Conservation (phyloP, 2,113 vertebrate species). For the Dolichallabes microphthalmus region DNA sequence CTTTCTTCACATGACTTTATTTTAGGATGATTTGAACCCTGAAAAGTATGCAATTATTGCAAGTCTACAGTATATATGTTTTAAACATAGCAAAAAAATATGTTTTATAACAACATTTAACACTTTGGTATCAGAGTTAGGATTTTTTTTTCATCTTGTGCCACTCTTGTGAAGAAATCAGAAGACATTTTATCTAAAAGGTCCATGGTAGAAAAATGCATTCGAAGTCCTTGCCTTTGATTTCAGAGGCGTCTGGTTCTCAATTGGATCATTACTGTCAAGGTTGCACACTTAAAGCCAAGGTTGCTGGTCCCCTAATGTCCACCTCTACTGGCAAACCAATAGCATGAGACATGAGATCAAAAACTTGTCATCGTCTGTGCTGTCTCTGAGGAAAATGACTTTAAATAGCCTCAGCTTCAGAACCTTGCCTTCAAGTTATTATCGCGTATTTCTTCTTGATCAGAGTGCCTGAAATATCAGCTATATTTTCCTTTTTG, state of each 20-base stretch:
- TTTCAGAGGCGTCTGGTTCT: constrained; percentile 44
- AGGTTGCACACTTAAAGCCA: constrained; percentile 29
- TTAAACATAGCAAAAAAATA: not conserved
- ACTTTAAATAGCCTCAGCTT: constrained; percentile 25
- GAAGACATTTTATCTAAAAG: constrained; percentile 20
- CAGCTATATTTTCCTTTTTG: constrained; percentile 58
- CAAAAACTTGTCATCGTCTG: constrained; percentile 6
- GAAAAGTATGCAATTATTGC: not conserved
- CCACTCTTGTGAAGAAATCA: constrained; percentile 28
- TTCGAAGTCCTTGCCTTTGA: constrained; percentile 40
- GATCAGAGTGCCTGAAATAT: constrained; percentile 65
- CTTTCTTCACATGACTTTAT: not conserved
- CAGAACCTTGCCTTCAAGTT: constrained; percentile 23
- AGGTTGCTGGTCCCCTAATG: constrained; percentile 14
- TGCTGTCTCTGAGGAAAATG: constrained; percentile 21
- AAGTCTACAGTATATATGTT: not conserved
- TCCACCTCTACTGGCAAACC: constrained; percentile 19
- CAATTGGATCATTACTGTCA: constrained; percentile 51
- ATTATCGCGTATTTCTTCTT: constrained; percentile 49
- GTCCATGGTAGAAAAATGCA: not conserved
- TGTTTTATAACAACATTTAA: not conserved
- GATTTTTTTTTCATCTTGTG: not conserved
- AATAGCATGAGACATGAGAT: constrained; percentile 21
- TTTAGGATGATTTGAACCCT: not conserved
- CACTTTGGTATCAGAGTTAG: not conserved